Evolutionary conservation across 2,113 vertebrate species (phyloP).

Genomic region (Poecile atricapillus): DNA sequence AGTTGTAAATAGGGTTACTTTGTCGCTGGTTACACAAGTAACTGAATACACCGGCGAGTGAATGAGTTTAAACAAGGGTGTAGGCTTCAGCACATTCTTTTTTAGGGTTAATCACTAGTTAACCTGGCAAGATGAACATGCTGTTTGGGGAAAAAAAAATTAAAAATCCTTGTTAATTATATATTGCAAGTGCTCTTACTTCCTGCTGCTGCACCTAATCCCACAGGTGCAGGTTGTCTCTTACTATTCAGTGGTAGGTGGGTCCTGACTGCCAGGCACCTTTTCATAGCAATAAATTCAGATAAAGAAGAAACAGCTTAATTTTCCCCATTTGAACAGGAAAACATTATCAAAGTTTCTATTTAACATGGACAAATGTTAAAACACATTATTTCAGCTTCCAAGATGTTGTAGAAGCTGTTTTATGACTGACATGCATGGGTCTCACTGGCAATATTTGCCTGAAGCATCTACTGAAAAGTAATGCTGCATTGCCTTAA

Average conservation of each 20-base stretch:
- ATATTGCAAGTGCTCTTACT: slow-evolving; percentile 72
- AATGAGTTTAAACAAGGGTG: slow-evolving; percentile 69
- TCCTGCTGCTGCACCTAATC: slow-evolving; percentile 82
- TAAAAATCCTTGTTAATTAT: slow-evolving; percentile 84
- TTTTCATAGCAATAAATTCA: slow-evolving; percentile 66
- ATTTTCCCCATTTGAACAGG: slow-evolving; percentile 54
- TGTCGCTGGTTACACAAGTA: slow-evolving; percentile 58
- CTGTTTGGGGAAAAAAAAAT: slow-evolving; percentile 53
- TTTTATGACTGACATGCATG: neutral
- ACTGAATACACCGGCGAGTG: slow-evolving; percentile 53
- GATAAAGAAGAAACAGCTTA: slow-evolving; percentile 68
- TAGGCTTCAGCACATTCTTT: slow-evolving; percentile 68
- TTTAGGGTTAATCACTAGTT: slow-evolving; percentile 84
- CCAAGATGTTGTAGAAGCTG: slow-evolving; percentile 17
- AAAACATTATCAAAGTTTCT: slow-evolving; percentile 25
- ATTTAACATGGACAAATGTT: slow-evolving; percentile 31
- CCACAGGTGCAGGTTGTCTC: slow-evolving; percentile 80
- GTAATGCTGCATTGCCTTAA: neutral
- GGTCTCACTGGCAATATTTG: neutral
- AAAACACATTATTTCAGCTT: slow-evolving; percentile 31
- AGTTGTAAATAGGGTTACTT: slow-evolving; percentile 55
- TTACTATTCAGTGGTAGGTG: slow-evolving; percentile 66
- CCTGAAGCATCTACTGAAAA: neutral
- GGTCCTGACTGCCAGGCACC: slow-evolving; percentile 30
- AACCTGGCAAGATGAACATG: slow-evolving; percentile 77